Conservation (phyloP, 2,797 vertebrate species). For the Botia kubotai region DNA sequence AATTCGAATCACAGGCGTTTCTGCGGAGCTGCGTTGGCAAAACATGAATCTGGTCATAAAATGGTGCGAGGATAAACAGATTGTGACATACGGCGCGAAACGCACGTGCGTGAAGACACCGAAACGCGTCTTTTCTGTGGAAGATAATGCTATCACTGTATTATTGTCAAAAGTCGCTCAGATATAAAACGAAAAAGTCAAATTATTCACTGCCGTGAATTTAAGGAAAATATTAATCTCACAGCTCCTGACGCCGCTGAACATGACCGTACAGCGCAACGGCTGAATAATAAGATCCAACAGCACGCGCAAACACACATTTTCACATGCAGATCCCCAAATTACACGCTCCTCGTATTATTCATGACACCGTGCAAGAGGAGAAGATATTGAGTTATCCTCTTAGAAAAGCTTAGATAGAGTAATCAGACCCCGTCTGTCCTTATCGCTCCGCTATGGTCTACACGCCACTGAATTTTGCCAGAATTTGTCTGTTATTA, state of each 20-base stretch:
- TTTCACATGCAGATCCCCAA: constrained; percentile 55
- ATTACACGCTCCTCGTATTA: constrained; percentile 53
- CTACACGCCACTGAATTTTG: constrained; percentile 36
- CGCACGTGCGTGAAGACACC: constrained; percentile 21
- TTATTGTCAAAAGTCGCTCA: constrained; percentile 54
- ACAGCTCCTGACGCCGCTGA: constrained; percentile 31
- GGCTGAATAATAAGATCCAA: constrained; percentile 53
- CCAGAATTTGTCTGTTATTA: constrained; percentile 52
- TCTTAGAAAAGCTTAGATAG: constrained; percentile 51
- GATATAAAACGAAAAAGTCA: constrained; percentile 47
- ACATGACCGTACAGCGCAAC: constrained; percentile 8
- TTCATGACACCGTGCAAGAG: constrained; percentile 49
- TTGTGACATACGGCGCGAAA: not conserved
- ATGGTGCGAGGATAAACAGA: constrained; percentile 3
- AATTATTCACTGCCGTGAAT: constrained; percentile 56
- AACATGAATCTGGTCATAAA: constrained; percentile 30
- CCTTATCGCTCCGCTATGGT: constrained; percentile 42
- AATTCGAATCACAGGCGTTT: not conserved
- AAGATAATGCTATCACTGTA: constrained; percentile 46
- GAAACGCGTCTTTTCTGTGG: constrained; percentile 8
- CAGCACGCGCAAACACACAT: constrained; percentile 46
- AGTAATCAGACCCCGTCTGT: constrained; percentile 44
- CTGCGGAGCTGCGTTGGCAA: not conserved
- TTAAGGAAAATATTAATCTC: constrained; percentile 56
- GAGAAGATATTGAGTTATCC: constrained; percentile 51